Base-by-base conservation (phyloP, 2,888 invertebrate genomes). In the Podotricha telesiphe region DNA sequence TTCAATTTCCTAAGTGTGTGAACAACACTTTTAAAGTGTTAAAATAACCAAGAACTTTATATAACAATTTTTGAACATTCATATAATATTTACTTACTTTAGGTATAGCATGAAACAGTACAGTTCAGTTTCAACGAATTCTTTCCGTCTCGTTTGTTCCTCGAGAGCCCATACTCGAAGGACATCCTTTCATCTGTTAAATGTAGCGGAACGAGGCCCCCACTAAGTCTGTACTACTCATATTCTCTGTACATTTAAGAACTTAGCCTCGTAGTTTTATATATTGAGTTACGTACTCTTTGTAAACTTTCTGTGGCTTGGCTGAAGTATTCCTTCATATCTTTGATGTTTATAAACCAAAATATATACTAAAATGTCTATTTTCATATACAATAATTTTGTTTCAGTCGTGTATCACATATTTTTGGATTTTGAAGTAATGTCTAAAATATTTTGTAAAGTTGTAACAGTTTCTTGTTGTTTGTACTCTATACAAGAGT, bases 141-240 rank as follows among this genome's bases (percentile, higher is more conserved):
- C 63, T 58, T 48, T 48, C 59, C 47, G 50, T 65, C 56, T 59
- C 37, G 66, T 67, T 63, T 69, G 67, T 59, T 65, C 63, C 64
- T 40, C 47, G 64, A 71, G 55, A 69, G 65, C 58, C 48, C 55
- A 59, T 53, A 51, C 45, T 62, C 17, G 37, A 66, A 68, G 69
- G 50, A 59, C 59, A 47, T 68, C 69, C 69, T 74, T 74, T 76
- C 73, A 68, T 73, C 67, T 75, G 80, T 77, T 80, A 77, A 82
- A 83, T 82, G 82, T 79, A 79, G 73, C 74, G 82, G 79, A 82
- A 82, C 76, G 73, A 73, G 65, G 73, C 59, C 55, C 48, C 67
- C 72, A 74, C 67, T 73, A 74, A 78, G 73, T 72, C 73, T 72
- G 71, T 63, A 73, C 61, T 62, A 67, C 67, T 53, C 67, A 53